Evolutionary conservation across 2,797 vertebrate genomes (phyloP).

Genomic region (Bovichtus diacanthus): DNA sequence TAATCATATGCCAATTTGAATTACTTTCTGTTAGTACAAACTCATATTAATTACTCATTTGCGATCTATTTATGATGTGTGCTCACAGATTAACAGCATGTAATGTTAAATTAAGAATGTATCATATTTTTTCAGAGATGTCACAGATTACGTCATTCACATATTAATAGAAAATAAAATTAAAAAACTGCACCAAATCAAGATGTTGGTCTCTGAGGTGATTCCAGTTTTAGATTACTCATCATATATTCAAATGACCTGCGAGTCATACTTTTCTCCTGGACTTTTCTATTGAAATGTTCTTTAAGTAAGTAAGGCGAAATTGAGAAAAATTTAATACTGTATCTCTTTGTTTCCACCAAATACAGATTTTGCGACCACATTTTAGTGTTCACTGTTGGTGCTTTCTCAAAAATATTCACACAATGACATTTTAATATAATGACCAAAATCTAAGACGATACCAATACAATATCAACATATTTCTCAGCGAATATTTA

Average conservation of each 20-base stretch:
- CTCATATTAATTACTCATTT: background rate
- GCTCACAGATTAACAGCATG: background rate
- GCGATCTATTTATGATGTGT: background rate
- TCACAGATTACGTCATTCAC: background rate
- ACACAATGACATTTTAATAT: no score
- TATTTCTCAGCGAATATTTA: no score
- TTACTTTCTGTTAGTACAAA: background rate
- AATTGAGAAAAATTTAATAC: no score
- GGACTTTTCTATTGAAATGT: constrained; percentile 25
- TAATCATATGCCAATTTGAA: background rate
- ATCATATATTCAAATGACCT: constrained; percentile 7
- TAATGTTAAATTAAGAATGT: background rate
- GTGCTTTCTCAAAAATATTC: no score
- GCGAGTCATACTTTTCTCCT: background rate
- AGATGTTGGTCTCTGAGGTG: background rate
- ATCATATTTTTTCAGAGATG: background rate
- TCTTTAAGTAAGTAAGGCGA: constrained; percentile 17
- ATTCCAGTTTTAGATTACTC: background rate
- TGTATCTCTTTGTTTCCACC: no score
- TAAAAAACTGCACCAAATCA: background rate
- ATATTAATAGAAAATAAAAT: no score
- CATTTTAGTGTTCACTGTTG: no score
- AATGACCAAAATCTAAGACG: no score
- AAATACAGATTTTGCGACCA: no score
- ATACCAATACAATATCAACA: no score